Percentiles rank a stretch among this genome's conserved stretches.
Evolutionary conservation across 2,797 vertebrate species (phyloP).

Genomic region (Manis javanica): DNA sequence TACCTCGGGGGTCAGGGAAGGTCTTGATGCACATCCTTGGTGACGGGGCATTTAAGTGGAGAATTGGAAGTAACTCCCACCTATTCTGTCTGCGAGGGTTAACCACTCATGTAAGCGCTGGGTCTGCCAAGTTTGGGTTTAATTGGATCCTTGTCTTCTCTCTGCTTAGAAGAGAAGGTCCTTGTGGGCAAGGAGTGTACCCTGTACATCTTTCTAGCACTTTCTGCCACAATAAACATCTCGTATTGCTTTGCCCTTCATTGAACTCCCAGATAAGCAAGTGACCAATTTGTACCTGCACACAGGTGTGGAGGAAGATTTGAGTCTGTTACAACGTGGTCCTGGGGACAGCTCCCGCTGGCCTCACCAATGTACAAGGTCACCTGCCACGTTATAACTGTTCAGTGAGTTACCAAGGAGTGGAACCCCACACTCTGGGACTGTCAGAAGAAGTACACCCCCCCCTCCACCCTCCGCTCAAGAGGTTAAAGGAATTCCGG

Average conservation of each 20-base stretch:
- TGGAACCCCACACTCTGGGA: background rate
- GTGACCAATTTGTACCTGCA: fast-evolving
- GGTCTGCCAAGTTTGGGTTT: background rate
- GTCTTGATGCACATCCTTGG: no score
- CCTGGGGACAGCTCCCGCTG: background rate
- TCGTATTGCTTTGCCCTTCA: background rate
- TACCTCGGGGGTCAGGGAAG: background rate
- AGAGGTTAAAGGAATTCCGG: background rate
- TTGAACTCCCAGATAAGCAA: background rate
- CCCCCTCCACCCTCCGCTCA: background rate
- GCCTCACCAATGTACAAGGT: background rate
- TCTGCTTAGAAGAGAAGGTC: background rate
- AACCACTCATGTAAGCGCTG: fast-evolving
- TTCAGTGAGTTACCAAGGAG: background rate
- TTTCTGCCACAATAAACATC: background rate
- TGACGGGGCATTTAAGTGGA: no score
- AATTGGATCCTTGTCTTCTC: background rate
- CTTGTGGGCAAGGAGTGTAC: background rate
- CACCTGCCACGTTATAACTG: background rate
- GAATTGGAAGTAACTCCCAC: background rate
- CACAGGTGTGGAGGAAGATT: background rate
- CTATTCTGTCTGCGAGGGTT: background rate
- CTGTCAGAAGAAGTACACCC: background rate
- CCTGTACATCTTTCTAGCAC: background rate
- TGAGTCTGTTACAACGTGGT: no score